phyloP scores from a whole-genome alignment of 2,888 invertebrate genomes.

The Drosophila ezoana region DNA sequence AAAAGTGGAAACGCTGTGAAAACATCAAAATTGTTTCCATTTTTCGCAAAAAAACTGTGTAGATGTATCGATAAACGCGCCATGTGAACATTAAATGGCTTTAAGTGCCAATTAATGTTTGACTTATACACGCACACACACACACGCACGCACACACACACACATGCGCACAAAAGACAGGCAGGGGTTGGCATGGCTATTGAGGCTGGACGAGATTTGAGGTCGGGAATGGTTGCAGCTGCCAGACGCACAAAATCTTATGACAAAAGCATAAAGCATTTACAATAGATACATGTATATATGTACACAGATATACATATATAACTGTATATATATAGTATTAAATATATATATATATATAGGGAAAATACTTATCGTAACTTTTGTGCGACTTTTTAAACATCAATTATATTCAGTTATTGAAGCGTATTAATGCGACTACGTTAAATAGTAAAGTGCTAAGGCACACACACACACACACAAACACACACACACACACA shows the following conservation, averaged over 20 bases:
- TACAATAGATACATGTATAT: constrained; percentile 48
- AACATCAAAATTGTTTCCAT: constrained; percentile 74
- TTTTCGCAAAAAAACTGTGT: constrained; percentile 20
- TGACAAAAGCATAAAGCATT: constrained; percentile 59
- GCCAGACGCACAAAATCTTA: constrained; percentile 68
- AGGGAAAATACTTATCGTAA: constrained; percentile 64
- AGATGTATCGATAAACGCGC: constrained; percentile 37
- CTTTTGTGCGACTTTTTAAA: constrained; percentile 68
- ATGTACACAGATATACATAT: constrained; percentile 1
- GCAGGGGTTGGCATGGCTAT: not conserved
- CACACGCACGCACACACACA: constrained; percentile 3
- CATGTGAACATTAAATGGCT: constrained; percentile 70
- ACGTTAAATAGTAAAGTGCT: constrained; percentile 47
- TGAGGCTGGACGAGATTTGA: constrained; percentile 26
- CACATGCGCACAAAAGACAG: not conserved
- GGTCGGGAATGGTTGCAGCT: constrained; percentile 64
- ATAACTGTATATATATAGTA: constrained; percentile 16
- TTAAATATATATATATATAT: constrained; percentile 8
- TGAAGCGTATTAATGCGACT: constrained; percentile 69
- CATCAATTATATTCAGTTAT: constrained; percentile 74
- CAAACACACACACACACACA: not conserved
- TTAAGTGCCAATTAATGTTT: constrained; percentile 78
- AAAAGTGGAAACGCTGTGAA: constrained; percentile 64
- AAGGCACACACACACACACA: constrained; percentile 2
- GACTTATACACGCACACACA: constrained; percentile 51